Percentiles rank a stretch among this genome's conserved stretches.
Conservation (phyloP, 2,888 invertebrate genomes). For the Agrochola litura region DNA sequence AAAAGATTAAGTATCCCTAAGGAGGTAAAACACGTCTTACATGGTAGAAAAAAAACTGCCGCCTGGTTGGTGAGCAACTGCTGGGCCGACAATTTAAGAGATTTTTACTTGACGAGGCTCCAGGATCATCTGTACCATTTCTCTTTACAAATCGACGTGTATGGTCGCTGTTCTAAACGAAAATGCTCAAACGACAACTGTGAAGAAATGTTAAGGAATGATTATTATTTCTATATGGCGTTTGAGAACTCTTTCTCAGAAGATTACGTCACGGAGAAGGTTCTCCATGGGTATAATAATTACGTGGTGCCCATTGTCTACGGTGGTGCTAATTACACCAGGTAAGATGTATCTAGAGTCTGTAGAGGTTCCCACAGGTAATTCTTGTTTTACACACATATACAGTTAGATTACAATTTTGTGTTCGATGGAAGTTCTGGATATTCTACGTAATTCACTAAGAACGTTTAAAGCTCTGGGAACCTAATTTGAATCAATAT, state of each 20-base stretch:
- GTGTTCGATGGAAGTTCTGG: constrained; percentile 10
- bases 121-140: constrained; percentile 77
- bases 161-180: constrained; percentile 71
- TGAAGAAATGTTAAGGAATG: constrained; percentile 69
- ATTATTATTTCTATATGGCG: constrained; percentile 82
- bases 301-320: constrained; percentile 92
- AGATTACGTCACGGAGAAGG: constrained; percentile 82
- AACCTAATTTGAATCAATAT: not conserved
- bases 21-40: constrained; percentile 68
- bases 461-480: not conserved
- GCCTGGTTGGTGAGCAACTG: constrained; percentile 80
- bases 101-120: constrained; percentile 74
- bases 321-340: constrained; percentile 91
- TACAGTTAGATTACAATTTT: constrained; percentile 19
- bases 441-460: constrained; percentile 32
- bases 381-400: constrained; percentile 11
- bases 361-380: constrained; percentile 52
- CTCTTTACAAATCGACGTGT: constrained; percentile 76
- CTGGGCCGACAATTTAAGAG: constrained; percentile 68
- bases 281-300: constrained; percentile 86
- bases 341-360: constrained; percentile 67
- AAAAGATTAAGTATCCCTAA: constrained; percentile 51
- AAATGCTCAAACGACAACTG: constrained; percentile 70
- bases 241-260: constrained; percentile 80
- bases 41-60: constrained; percentile 74